These are phyloP conservation scores for Callosobruchus maculatus DNA, from an alignment of 2,888 invertebrate species.

Conservation along the genomic window DNA sequence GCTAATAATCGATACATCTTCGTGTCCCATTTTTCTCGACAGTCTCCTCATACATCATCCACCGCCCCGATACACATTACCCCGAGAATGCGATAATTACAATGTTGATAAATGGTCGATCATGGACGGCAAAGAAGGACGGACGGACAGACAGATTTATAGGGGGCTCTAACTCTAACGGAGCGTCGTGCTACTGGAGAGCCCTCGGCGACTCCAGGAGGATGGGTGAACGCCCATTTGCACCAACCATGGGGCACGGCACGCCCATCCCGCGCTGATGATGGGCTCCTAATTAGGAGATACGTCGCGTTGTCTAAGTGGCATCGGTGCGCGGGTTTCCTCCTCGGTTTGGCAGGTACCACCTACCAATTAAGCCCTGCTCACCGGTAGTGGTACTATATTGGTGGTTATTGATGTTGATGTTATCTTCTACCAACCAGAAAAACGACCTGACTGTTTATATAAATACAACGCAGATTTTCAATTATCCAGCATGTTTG, in stretches of 20 bases:
- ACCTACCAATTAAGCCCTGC: neutral
- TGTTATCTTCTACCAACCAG: neutral
- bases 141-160: neutral
- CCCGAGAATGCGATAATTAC: neutral
- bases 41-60: neutral
- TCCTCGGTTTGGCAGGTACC: neutral
- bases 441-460: neutral
- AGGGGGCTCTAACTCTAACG: neutral
- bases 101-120: neutral
- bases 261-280: neutral
- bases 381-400: neutral
- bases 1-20: neutral
- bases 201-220: neutral
- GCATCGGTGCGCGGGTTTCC: neutral
- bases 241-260: neutral
- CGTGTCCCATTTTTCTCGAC: neutral
- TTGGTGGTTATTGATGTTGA: neutral
- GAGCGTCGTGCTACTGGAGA: neutral
- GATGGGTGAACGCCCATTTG: neutral
- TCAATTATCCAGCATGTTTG: too few species aligned
- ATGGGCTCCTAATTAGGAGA: neutral
- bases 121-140: neutral
- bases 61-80: neutral
- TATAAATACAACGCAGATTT: too few species aligned
- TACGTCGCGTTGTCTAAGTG: neutral